Evolutionary conservation across 2,113 vertebrate species (phyloP), one percentile per base, ranked within the genome.

Genomic region (Plotosus lineatus): DNA sequence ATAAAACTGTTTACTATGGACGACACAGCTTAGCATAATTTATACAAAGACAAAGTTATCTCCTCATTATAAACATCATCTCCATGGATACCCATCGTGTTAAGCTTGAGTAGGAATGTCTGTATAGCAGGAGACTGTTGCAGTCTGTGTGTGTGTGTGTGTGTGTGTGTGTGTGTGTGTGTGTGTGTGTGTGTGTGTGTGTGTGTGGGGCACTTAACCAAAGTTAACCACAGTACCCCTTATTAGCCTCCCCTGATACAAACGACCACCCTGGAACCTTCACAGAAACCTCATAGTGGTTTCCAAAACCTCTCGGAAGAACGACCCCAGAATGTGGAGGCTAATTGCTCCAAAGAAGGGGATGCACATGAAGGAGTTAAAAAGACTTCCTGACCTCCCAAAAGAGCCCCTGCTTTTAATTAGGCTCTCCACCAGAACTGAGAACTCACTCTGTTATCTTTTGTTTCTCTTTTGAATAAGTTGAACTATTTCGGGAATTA

Each of bases 291-390:
- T 77, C 77, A 84, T 31, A 68, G 75, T 56, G 15, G 68, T 77
- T 84, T 84, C 65, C 33, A 40, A n/a, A 42, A 28, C 55, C 33
- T 80, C 51, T 74, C 6, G 36, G 33, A 28, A 51, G 40, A 84
- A 71, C 56, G 48, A 58, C 75, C 78, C 36, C 36, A 71, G 78
- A 63, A 44, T 61, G 79, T n/a, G 48, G 48, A 83, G 56, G 63
- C 78, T 86, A 86, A 86, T 83, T 83, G 82, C 81, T 78, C 48
- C 9, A 66, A 69, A 83, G 74, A 55, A 83, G 68, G 51, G 14
- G 31, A 69, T 55, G 44, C 78, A 73, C 48, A 17, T 23, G 33
- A 21, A 7, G 9, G 61, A 76, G 51, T 69, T 58, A 11, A 31
- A 33, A 68, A n/a, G 74, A 58, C 63, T 68, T 81, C 51, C 53